These are phyloP conservation scores for Labia minor DNA, from an alignment of 2,888 invertebrate genomes.

Conservation along the genomic window DNA sequence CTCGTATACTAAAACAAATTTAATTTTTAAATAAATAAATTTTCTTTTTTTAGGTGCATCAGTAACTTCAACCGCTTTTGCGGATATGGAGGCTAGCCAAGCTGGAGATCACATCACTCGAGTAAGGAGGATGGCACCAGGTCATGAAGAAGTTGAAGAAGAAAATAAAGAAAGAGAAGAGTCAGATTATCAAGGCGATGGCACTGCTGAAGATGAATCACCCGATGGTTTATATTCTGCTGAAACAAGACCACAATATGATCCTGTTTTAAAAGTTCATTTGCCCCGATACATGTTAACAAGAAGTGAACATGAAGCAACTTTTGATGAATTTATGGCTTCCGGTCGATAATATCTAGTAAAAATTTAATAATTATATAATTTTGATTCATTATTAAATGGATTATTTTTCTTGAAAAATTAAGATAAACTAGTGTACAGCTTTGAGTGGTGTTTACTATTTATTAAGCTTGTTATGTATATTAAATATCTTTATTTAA, in stretches of 20 bases:
- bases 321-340: conserved; percentile 46
- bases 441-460: no score
- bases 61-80: background rate
- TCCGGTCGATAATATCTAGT: conserved; percentile 24
- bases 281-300: conserved; percentile 58
- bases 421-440: no score
- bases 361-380: background rate
- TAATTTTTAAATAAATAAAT: no score
- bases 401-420: background rate
- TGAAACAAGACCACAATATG: conserved; percentile 55
- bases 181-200: conserved; percentile 28
- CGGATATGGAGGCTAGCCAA: conserved; percentile 32
- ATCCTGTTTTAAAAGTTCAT: conserved; percentile 49
- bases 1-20: no score
- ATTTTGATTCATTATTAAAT: background rate
- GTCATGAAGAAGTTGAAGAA: conserved; percentile 28
- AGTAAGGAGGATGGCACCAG: conserved; percentile 29
- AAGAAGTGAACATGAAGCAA: conserved; percentile 54
- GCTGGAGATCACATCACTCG: conserved; percentile 31
- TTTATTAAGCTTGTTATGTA: no score
- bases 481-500: no score
- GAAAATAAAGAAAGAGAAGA: conserved; percentile 29
- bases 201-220: conserved; percentile 31
- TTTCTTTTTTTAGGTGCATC: background rate
- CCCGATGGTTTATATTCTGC: conserved; percentile 52